A percentile compares a stretch with the other conserved stretches of the same genome.
phyloP scores from a whole-genome alignment of 1,140 invertebrate species.

The Drosophila tristis region DNA sequence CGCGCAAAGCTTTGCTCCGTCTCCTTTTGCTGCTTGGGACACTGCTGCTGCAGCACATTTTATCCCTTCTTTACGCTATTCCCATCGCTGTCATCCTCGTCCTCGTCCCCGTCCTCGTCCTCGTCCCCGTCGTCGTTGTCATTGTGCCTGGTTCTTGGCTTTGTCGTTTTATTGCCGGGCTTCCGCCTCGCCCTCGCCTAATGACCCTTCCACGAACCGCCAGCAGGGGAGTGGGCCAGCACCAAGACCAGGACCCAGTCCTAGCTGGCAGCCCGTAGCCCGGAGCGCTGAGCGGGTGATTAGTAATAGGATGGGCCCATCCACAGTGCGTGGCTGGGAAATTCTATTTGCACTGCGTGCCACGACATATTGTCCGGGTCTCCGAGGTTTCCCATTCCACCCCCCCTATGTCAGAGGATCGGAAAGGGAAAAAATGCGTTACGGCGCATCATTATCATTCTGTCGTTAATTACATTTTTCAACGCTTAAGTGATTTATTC shows the following conservation, averaged over 20 bases:
- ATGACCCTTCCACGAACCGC: constrained; percentile 63
- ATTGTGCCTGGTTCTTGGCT: constrained; percentile 65
- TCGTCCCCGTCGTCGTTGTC: constrained; percentile 26
- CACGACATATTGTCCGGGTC: constrained; percentile 52
- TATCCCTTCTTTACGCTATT: constrained; percentile 73
- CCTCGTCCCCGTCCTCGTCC: neutral
- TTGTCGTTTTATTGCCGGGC: constrained; percentile 80
- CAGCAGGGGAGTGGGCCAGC: neutral
- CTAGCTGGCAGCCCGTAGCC: constrained; percentile 6
- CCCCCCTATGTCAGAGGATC: neutral
- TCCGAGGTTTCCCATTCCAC: constrained; percentile 9
- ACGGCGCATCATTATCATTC: constrained; percentile 77
- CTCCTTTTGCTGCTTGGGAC: constrained; percentile 14
- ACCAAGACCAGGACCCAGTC: neutral
- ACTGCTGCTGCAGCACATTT: constrained; percentile 36
- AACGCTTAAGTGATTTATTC: constrained; percentile 81
- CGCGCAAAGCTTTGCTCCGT: constrained; percentile 38
- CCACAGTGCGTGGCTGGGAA: constrained; percentile 29
- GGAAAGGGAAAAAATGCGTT: constrained; percentile 60
- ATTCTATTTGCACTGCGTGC: constrained; percentile 71
- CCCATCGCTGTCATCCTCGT: constrained; percentile 21
- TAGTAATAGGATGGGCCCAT: constrained; percentile 33
- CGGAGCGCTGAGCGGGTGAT: constrained; percentile 62
- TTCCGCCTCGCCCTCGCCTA: constrained; percentile 69
- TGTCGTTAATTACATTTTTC: constrained; percentile 82